Evolutionary conservation across 2,113 vertebrate genomes (phyloP).

Genomic region (Pteropus alecto): DNA sequence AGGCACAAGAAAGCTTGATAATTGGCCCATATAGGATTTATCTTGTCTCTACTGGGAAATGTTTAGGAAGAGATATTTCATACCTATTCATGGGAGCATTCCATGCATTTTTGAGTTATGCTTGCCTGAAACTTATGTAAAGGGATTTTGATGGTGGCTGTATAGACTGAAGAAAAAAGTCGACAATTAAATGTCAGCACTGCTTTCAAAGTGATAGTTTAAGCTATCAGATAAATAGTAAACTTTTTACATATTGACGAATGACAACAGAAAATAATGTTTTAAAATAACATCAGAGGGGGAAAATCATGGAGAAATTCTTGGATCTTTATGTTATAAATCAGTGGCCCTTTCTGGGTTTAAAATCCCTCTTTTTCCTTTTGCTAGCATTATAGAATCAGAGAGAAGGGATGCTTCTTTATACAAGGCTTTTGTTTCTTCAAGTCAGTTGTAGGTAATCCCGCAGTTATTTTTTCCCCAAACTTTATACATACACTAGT

Average conservation of each 20-base stretch:
- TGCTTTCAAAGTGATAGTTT: conserved; percentile 16
- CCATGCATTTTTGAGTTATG: conserved; percentile 34
- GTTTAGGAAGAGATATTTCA: neutral
- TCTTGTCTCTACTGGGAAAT: neutral
- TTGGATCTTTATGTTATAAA: neutral
- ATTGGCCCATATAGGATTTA: conserved; percentile 16
- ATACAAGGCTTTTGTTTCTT: conserved; percentile 60
- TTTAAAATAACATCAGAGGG: conserved; percentile 6
- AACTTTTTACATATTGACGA: neutral
- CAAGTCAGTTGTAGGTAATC: conserved; percentile 60
- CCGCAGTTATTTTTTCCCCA: neutral
- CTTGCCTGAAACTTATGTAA: conserved; percentile 7
- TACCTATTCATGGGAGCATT: neutral
- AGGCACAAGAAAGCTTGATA: neutral
- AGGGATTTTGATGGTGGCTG: neutral
- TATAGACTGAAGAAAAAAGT: neutral
- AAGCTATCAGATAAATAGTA: neutral
- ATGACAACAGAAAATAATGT: neutral
- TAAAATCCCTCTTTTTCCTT: conserved; percentile 30
- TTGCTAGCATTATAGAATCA: conserved; percentile 25
- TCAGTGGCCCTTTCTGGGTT: conserved; percentile 49
- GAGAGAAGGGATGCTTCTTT: conserved; percentile 22
- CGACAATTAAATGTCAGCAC: neutral
- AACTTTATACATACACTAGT: conserved; percentile 33
- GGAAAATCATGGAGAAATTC: neutral